phyloP scores from a whole-genome alignment of 37 sponge, comb jelly and placozoan genomes.

The Theonella swinhoei region DNA sequence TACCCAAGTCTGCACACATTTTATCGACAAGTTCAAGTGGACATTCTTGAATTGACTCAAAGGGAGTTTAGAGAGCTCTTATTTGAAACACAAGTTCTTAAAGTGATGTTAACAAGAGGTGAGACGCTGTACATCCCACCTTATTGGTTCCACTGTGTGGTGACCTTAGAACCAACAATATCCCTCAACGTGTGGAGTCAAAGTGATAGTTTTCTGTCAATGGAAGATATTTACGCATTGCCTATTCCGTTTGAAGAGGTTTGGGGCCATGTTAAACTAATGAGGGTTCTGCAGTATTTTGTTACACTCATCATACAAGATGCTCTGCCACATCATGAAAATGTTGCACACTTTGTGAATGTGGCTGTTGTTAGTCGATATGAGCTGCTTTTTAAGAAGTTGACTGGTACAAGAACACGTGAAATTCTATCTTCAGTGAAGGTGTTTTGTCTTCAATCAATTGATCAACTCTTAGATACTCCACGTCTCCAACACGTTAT shows the following conservation, averaged over 20 bases:
- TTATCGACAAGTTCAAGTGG: slow-evolving; percentile 57
- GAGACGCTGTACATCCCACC: slow-evolving; percentile 73
- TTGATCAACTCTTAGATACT: not conserved
- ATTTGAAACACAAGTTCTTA: not conserved
- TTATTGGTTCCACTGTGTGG: slow-evolving; percentile 80
- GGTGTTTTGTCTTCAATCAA: slow-evolving; percentile 3
- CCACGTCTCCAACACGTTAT: slow-evolving; percentile 12
- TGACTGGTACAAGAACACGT: not conserved
- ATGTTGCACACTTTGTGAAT: slow-evolving; percentile 13
- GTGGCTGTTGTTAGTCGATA: slow-evolving; percentile 27
- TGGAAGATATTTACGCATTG: slow-evolving; percentile 48
- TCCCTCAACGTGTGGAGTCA: slow-evolving; percentile 79
- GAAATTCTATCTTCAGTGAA: not conserved
- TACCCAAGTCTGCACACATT: slow-evolving; percentile 70
- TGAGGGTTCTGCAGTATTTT: slow-evolving; percentile 40
- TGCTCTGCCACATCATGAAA: not conserved
- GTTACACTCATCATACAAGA: not conserved
- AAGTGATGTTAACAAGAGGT: slow-evolving; percentile 29
- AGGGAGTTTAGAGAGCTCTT: not conserved
- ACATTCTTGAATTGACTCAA: slow-evolving; percentile 2
- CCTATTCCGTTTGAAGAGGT: slow-evolving; percentile 64
- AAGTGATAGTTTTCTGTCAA: slow-evolving; percentile 29
- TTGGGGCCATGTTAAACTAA: slow-evolving; percentile 48
- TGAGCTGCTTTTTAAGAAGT: slow-evolving; percentile 1
- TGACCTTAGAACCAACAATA: slow-evolving; percentile 61